Evolutionary conservation across 1,140 invertebrate species (phyloP).

Genomic region (Mesaphorura yosii): DNA sequence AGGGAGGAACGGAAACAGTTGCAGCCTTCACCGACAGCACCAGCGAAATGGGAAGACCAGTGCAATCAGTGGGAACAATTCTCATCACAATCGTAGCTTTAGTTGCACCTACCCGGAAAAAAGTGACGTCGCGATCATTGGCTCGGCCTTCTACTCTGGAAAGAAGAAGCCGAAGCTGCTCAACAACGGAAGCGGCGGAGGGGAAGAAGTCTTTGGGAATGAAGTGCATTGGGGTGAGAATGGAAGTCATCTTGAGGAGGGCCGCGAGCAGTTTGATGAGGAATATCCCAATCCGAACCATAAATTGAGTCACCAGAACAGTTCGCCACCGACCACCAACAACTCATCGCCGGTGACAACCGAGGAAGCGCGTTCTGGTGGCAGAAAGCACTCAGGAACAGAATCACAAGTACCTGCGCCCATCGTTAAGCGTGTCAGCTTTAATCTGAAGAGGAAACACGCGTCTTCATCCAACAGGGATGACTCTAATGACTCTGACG

Average conservation of each 20-base stretch:
- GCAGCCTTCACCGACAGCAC: conserved; percentile 20
- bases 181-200: too few species aligned
- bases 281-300: too few species aligned
- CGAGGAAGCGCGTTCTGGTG: neutral
- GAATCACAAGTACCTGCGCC: conserved; percentile 14
- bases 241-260: too few species aligned
- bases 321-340: neutral
- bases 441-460: conserved; percentile 32
- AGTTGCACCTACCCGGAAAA: conserved; percentile 29
- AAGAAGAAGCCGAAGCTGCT: too few species aligned
- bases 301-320: neutral
- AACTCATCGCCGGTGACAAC: neutral
- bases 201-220: too few species aligned
- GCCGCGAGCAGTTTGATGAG: too few species aligned
- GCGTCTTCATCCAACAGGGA: conserved; percentile 28
- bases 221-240: too few species aligned
- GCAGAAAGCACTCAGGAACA: conserved; percentile 5
- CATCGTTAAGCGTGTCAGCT: conserved; percentile 29
- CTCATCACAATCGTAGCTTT: conserved; percentile 27
- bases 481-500: too few species aligned
- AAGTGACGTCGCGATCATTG: too few species aligned
- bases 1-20: conserved; percentile 12
- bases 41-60: conserved; percentile 17
- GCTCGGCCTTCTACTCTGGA: too few species aligned
- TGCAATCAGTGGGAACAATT: conserved; percentile 14